These are phyloP conservation scores for Cryptophagus acutangulus DNA, from an alignment of 2,888 invertebrate genomes.

Conservation along the genomic window DNA sequence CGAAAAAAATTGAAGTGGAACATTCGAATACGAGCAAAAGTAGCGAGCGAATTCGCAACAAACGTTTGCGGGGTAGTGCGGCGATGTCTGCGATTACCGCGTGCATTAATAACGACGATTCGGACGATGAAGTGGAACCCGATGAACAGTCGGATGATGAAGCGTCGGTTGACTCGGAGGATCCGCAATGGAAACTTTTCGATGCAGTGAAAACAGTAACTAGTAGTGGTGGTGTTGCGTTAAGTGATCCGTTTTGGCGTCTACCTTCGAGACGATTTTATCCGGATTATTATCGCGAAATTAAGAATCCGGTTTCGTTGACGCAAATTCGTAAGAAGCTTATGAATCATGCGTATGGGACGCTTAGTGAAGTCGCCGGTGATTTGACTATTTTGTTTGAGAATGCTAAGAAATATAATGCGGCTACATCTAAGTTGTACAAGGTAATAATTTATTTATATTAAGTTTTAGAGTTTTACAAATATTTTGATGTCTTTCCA, in stretches of 20 bases:
- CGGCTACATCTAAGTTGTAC: constrained; percentile 73
- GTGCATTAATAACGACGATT: constrained; percentile 59
- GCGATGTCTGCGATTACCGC: constrained; percentile 59
- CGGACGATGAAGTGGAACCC: constrained; percentile 58
- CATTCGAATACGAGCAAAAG: constrained; percentile 62
- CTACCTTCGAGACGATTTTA: constrained; percentile 87
- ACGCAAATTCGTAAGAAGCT: constrained; percentile 84
- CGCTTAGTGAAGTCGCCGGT: constrained; percentile 81
- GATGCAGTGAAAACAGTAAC: constrained; percentile 71
- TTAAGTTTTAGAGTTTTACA: background rate
- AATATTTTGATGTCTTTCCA: constrained; percentile 38
- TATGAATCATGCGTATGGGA: constrained; percentile 75
- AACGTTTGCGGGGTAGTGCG: constrained; percentile 51
- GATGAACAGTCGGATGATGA: constrained; percentile 54
- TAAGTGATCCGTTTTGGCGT: constrained; percentile 90
- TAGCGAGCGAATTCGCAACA: constrained; percentile 66
- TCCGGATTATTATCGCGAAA: constrained; percentile 96
- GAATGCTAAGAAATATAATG: constrained; percentile 89
- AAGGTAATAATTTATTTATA: constrained; percentile 53
- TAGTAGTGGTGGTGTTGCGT: constrained; percentile 63
- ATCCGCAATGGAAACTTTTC: constrained; percentile 87
- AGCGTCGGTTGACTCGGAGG: constrained; percentile 49
- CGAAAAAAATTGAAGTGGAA: constrained; percentile 68
- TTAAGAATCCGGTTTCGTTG: constrained; percentile 91
- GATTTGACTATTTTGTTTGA: constrained; percentile 96